Evolutionary conservation across 2,113 vertebrate species (phyloP).

Genomic region (Vicugna pacos): DNA sequence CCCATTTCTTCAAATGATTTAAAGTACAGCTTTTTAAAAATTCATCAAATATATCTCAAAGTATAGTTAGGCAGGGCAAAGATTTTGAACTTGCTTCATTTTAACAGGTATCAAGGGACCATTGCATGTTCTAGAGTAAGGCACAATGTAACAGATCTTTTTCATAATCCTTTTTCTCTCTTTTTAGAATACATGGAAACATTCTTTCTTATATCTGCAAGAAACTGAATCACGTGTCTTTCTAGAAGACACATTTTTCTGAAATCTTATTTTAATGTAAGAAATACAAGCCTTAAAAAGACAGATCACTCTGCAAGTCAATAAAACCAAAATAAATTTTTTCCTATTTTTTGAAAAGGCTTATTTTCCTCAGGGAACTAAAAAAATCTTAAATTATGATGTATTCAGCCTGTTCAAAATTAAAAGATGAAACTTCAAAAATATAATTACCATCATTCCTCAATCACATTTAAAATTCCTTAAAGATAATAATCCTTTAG

Average conservation of each 20-base stretch:
- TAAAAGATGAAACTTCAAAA: not conserved
- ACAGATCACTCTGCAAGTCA: not conserved
- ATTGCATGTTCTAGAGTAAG: not conserved
- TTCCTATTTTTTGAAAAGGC: not conserved
- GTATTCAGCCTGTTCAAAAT: slow-evolving; percentile 21
- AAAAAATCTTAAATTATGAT: not conserved
- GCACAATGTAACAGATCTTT: not conserved
- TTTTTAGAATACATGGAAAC: not conserved
- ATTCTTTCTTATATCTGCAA: not conserved
- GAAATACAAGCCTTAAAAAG: not conserved
- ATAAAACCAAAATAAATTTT: not conserved
- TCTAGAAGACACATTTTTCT: not conserved
- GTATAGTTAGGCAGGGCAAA: not conserved
- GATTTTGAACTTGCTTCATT: not conserved
- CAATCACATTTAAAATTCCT: slow-evolving; percentile 41
- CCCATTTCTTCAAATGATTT: not conserved
- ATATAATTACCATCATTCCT: not conserved
- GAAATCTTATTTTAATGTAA: not conserved
- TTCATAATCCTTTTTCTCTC: not conserved
- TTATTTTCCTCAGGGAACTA: not conserved
- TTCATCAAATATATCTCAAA: not conserved
- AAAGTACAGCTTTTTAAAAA: not conserved
- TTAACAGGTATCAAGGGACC: not conserved
- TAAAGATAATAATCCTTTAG: slow-evolving; percentile 18
- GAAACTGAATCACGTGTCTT: not conserved